A percentile compares a stretch with the other conserved stretches of the same genome.
Evolutionary conservation across 2,888 invertebrate genomes (phyloP).

Genomic region (Hemicrepidius hirtus): DNA sequence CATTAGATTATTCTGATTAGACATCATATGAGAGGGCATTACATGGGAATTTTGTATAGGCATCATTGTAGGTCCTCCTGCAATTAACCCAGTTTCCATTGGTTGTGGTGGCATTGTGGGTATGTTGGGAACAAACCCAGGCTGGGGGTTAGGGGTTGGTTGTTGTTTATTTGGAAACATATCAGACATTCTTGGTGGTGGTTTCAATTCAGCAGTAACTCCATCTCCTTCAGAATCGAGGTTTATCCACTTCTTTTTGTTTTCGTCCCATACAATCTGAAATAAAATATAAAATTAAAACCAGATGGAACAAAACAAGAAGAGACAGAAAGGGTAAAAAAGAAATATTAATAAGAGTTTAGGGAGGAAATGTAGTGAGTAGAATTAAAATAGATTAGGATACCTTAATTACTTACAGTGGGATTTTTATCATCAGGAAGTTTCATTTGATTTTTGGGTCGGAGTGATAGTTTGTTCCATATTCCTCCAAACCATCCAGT

Average conservation of each 20-base stretch:
- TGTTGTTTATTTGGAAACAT: conserved; percentile 65
- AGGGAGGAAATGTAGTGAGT: too few species aligned
- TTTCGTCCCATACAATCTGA: conserved; percentile 95
- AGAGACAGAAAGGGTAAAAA: too few species aligned
- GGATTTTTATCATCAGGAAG: conserved; percentile 96
- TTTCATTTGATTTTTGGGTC: conserved; percentile 95
- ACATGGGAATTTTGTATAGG: conserved; percentile 21
- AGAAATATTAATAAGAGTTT: too few species aligned
- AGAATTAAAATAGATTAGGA: too few species aligned
- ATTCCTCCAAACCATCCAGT: conserved; percentile 91
- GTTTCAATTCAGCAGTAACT: conserved; percentile 74
- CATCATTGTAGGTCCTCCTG: conserved; percentile 18
- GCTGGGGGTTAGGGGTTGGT: not conserved
- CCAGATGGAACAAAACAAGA: conserved; percentile 11
- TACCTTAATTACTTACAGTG: conserved; percentile 77
- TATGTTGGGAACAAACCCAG: conserved; percentile 36
- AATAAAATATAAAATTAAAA: too few species aligned
- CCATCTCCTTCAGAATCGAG: conserved; percentile 82
- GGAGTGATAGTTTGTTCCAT: conserved; percentile 87
- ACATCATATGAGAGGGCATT: not conserved
- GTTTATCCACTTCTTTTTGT: conserved; percentile 91
- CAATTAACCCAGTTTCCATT: conserved; percentile 1
- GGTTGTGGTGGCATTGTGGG: not conserved
- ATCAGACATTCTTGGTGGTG: conserved; percentile 83
- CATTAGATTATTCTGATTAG: not conserved